Percentiles rank a stretch among this genome's conserved stretches.
Evolutionary conservation across 2,797 vertebrate genomes (phyloP).

Genomic region (Anas capensis): DNA sequence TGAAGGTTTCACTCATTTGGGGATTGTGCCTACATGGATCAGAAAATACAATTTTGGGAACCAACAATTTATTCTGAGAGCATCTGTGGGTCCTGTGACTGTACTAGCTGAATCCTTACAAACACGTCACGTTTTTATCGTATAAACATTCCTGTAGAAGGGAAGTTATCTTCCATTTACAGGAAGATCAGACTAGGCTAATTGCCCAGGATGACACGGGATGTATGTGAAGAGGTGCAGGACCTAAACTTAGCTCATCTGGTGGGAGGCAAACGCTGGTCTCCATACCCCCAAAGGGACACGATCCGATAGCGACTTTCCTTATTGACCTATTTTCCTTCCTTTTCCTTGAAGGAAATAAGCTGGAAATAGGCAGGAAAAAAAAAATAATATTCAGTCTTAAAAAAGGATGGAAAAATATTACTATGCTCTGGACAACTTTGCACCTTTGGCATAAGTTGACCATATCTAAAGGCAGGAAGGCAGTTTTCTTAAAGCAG

Average conservation of each 20-base stretch:
- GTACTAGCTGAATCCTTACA: not conserved
- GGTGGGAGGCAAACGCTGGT: fast-evolving
- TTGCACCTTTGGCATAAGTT: not conserved
- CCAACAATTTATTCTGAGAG: not conserved
- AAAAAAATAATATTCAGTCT: not conserved
- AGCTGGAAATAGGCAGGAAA: not conserved
- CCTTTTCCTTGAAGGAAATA: not conserved
- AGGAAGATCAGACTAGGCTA: fast-evolving
- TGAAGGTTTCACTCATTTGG: not conserved
- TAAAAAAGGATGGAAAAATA: not conserved
- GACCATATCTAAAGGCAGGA: not conserved
- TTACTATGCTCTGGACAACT: not conserved
- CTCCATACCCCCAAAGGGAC: not conserved
- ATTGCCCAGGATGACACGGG: not conserved
- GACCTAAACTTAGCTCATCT: not conserved
- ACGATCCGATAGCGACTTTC: fast-evolving
- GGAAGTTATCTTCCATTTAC: not conserved
- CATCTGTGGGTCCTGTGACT: fast-evolving
- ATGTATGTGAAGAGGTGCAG: fast-evolving
- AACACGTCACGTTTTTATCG: not conserved
- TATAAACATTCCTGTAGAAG: not conserved
- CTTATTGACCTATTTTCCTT: too few species aligned
- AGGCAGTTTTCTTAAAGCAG: not conserved
- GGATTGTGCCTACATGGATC: not conserved
- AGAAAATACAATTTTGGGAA: not conserved